Evolutionary conservation across 2,888 invertebrate genomes (phyloP), one percentile per base, ranked within the genome.

Genomic region (Hirtodrosophila confusa): DNA sequence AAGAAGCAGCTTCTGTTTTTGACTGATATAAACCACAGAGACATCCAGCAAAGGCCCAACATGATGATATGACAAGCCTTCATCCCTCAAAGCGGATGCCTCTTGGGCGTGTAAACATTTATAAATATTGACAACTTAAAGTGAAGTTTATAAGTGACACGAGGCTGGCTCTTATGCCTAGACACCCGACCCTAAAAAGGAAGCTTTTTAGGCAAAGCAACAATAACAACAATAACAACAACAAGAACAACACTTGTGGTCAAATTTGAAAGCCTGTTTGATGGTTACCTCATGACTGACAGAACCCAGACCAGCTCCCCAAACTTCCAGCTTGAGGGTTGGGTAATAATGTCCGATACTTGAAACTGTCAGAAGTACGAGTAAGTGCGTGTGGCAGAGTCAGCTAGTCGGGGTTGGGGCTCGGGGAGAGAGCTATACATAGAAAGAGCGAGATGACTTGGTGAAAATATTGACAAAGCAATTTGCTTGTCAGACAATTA

Each of bases 401-500:
- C 44, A 40, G 55, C n/a, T 23, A 31, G 29, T 36, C 51, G 51
- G 33, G 12, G 10, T 12, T 54, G 54, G 10, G 24, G 8, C 6
- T 4, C 39, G 9, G 11, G n/a, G 23, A 41, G 31, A 39, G 41
- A 12, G 8, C 0, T 31, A 35, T 41, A 39, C n/a, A 44, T 9
- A 8, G 43, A 47, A 43, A 24, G 41, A 5, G 24, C 23, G 64
- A 68, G 68, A 82, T 84, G 87, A 86, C 87, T 84, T 72, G 78
- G 71, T 69, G 85, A 82, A 85, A 86, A 85, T 85, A 85, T 85
- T 85, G 84, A 85, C 84, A 85, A 85, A 85, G 87, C 84, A 85
- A 85, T 85, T 85, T 85, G 85, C 87, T 78, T 85, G 84, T 85
- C 84, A 85, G 87, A 85, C 84, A 85, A 85, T 85, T 85, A 85